Percentiles rank a stretch among this genome's conserved stretches.
Evolutionary conservation across 2,888 invertebrate genomes (phyloP).

Genomic region (Eremobia ochroleuca): DNA sequence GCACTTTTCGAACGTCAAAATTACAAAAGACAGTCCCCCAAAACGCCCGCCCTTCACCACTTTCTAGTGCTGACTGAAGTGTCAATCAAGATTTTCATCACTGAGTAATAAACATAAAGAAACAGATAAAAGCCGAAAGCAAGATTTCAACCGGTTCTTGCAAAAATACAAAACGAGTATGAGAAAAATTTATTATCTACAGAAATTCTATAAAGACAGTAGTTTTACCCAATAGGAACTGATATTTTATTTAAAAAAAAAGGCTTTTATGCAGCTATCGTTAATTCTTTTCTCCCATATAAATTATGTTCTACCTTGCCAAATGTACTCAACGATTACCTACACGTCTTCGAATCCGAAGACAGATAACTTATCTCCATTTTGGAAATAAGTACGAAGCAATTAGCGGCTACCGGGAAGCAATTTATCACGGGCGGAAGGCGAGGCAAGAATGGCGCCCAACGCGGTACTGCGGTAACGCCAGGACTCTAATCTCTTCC

Average conservation of each 20-base stretch:
- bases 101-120: not conserved
- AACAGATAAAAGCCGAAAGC: not conserved
- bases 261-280: not conserved
- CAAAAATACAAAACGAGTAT: not conserved
- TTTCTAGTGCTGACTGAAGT: no score
- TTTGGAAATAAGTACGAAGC: conserved; percentile 43
- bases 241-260: not conserved
- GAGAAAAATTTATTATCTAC: not conserved
- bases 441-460: conserved; percentile 62
- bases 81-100: conserved; percentile 6
- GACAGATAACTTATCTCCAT: conserved; percentile 38
- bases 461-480: conserved; percentile 33
- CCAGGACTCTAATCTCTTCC: conserved; percentile 72
- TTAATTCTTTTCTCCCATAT: not conserved
- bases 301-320: not conserved
- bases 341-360: conserved; percentile 3
- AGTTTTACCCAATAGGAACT: not conserved
- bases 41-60: no score
- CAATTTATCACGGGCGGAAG: conserved; percentile 67
- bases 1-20: no score
- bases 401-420: conserved; percentile 64
- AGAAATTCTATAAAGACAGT: not conserved
- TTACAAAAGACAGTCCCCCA: no score
- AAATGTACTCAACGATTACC: not conserved
- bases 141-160: not conserved